A percentile compares a stretch with the other conserved stretches of the same genome.
Conservation (phyloP, 2,888 invertebrate genomes). For the Spialia ferax region DNA sequence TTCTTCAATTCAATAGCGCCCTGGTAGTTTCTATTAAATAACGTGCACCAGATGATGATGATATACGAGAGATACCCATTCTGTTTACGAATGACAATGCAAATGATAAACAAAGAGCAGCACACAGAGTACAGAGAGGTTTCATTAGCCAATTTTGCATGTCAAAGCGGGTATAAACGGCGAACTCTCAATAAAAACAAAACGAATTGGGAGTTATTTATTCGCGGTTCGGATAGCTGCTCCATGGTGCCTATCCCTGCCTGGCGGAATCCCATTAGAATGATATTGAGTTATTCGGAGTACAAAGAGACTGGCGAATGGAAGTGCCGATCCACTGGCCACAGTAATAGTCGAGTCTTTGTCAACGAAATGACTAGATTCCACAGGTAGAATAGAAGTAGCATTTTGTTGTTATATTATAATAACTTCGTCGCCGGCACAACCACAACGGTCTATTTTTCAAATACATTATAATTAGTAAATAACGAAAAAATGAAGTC, state of each 20-base stretch:
- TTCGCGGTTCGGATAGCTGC: constrained; percentile 58
- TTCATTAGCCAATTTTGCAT: constrained; percentile 28
- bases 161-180: constrained; percentile 27
- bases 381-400: constrained; percentile 55
- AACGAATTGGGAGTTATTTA: constrained; percentile 40
- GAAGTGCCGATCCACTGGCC: constrained; percentile 62
- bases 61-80: no score
- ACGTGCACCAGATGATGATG: no score
- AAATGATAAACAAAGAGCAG: constrained; percentile 10
- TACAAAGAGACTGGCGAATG: constrained; percentile 61
- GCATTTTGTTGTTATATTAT: constrained; percentile 6
- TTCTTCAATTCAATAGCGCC: neutral
- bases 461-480: neutral
- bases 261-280: constrained; percentile 79
- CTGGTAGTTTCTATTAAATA: neutral
- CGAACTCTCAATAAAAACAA: constrained; percentile 55
- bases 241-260: constrained; percentile 70
- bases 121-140: constrained; percentile 9
- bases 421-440: constrained; percentile 15
- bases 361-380: constrained; percentile 25
- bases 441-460: neutral
- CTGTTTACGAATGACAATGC: constrained; percentile 8
- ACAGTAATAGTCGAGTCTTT: constrained; percentile 58
- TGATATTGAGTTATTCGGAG: constrained; percentile 77
- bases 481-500: no score